Percentiles rank a stretch among this genome's conserved stretches.
Evolutionary conservation across 2,797 vertebrate genomes (phyloP).

Genomic region (Lacerta bilineata): DNA sequence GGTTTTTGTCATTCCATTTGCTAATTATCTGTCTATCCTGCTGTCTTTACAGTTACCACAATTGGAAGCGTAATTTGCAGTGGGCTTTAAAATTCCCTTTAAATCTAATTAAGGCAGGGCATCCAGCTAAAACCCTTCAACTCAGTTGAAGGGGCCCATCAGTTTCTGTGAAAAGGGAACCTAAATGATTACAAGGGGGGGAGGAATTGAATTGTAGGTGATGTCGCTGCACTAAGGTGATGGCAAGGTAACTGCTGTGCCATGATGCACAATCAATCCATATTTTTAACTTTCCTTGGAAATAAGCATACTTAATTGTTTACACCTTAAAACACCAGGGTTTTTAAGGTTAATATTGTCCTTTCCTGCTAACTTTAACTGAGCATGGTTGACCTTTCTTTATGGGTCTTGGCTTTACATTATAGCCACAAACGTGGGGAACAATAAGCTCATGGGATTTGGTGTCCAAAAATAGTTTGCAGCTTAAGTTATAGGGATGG

Average conservation of each 20-base stretch:
- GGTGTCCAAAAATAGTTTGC: background rate
- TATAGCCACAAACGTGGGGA: constrained; percentile 24
- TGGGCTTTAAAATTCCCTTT: background rate
- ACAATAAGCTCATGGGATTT: constrained; percentile 18
- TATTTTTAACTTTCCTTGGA: background rate
- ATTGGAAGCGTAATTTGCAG: background rate
- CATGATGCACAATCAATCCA: background rate
- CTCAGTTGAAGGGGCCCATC: background rate
- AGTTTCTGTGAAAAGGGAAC: background rate
- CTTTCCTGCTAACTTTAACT: constrained; percentile 14
- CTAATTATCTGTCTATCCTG: background rate
- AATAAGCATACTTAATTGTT: background rate
- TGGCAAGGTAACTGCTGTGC: background rate
- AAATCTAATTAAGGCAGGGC: background rate
- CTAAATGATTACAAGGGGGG: background rate
- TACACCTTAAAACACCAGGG: constrained; percentile 26
- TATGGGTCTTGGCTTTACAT: constrained; percentile 8
- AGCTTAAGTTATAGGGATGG: constrained; percentile 26
- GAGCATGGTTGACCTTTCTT: constrained; percentile 3
- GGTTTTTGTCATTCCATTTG: background rate
- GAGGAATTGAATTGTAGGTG: background rate
- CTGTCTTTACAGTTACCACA: background rate
- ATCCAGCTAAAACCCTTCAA: background rate
- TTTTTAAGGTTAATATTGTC: background rate
- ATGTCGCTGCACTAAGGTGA: background rate